A percentile compares a stretch with the other conserved stretches of the same genome.
These are phyloP conservation scores for Dolichoris vasculosae DNA, from an alignment of 1,140 invertebrate genomes.

Conservation along the genomic window DNA sequence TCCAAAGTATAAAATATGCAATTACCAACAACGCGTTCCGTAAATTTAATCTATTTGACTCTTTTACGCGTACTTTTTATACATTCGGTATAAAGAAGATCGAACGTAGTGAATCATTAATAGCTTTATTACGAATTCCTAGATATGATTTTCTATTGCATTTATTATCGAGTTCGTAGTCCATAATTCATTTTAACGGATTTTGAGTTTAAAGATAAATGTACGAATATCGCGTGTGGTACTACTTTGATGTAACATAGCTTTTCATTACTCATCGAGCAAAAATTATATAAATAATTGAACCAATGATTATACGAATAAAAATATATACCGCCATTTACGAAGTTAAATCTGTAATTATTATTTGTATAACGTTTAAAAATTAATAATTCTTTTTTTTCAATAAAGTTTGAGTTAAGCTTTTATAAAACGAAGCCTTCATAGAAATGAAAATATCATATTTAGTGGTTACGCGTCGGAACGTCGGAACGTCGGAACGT, in stretches of 20 bases:
- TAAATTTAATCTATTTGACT: background rate
- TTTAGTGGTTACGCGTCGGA: too few relatives aligned
- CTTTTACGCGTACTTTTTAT: background rate
- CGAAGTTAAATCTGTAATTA: background rate
- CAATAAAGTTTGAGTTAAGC: too few relatives aligned
- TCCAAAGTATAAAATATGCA: background rate
- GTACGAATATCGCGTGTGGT: background rate
- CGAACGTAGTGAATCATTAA: background rate
- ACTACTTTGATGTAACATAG: background rate
- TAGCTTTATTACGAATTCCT: background rate
- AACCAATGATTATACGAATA: background rate
- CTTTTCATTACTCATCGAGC: background rate
- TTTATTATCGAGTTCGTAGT: background rate
- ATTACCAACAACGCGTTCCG: background rate
- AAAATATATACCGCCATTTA: background rate
- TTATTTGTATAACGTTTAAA: background rate
- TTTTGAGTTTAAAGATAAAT: background rate
- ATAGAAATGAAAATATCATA: too few relatives aligned
- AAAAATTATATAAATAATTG: background rate
- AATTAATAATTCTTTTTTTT: background rate
- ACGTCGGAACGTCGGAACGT: too few relatives aligned
- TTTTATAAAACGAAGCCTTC: too few relatives aligned
- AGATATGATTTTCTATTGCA: background rate
- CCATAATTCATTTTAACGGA: slow-evolving; percentile 7
- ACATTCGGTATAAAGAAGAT: background rate